Evolutionary conservation across 1,140 invertebrate genomes (phyloP), one percentile per base, ranked within the genome.

Genomic region (Pogonognathellus flavescens): DNA sequence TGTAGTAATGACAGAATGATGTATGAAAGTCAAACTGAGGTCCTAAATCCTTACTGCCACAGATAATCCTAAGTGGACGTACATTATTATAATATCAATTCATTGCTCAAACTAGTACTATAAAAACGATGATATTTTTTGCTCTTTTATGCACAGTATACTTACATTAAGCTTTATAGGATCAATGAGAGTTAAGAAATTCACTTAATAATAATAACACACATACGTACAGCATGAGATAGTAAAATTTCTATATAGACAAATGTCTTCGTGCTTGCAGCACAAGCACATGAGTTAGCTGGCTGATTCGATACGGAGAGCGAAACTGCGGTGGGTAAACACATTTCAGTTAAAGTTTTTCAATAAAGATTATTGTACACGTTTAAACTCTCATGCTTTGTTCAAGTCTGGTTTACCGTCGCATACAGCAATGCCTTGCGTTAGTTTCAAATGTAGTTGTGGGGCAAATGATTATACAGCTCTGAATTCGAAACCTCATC

Each of bases 1-100:
- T 76, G 62, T 66, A 76, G 49, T 76, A 76, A 49, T 76, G 70
- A 76, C 70, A 76, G 70, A 76, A 76, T 76, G 70, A 76, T 76
- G 70, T 76, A 76, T 76, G 25, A 76, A 50, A 76, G 41, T 76
- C 70, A 76, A 66, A 31, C 31, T 76, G 70, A 50, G 70, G 11
- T 76, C 70, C 18, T 76, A 76, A 76, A 76, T 76, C 41, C 70
- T 50, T 76, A 41, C 3, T 50, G 70, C 70, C 70, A 76, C 31
- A 76, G 70, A 76, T 76, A 76, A 76, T 76, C 41, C 25, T 76
- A 76, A 76, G 70, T 76, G 25, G 70, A 76, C 16, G 31, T 41
- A 41, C 31, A 41, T 41, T 41, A 41, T 41, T 41, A 41, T 41
- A 41, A 41, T 41, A 41, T 41, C 31, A 41, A 41, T 41, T 41